A percentile compares a stretch with the other conserved stretches of the same genome.
Evolutionary conservation across 2,888 invertebrate species (phyloP).

Genomic region (Stenichneumon culpator): DNA sequence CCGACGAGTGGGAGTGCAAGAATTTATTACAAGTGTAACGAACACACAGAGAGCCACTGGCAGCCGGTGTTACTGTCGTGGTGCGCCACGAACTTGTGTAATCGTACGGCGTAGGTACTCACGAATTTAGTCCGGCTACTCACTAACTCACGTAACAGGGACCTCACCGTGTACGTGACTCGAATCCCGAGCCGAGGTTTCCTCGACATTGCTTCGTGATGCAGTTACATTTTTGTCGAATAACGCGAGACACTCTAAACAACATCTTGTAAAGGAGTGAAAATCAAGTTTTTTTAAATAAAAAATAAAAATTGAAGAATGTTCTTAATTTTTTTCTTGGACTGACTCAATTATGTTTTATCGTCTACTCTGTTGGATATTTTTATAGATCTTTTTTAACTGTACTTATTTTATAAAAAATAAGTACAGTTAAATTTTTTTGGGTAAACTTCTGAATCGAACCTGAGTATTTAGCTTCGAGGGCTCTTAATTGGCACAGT

Average conservation of each 20-base stretch:
- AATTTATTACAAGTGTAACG: constrained; percentile 69
- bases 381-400: too few species aligned
- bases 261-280: neutral
- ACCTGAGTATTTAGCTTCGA: neutral
- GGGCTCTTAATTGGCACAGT: neutral
- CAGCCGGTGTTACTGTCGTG: constrained; percentile 37
- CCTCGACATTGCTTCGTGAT: constrained; percentile 20
- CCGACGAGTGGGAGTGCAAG: constrained; percentile 63
- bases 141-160: constrained; percentile 74
- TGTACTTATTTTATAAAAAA: too few species aligned
- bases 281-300: neutral
- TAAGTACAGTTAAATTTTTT: too few species aligned
- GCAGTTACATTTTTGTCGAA: constrained; percentile 23
- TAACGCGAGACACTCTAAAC: neutral
- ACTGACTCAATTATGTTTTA: too few species aligned
- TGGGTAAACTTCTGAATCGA: too few species aligned
- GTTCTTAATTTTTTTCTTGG: too few species aligned
- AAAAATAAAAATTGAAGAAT: neutral
- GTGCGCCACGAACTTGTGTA: constrained; percentile 58
- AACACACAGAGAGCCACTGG: constrained; percentile 42
- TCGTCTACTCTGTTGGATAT: too few species aligned
- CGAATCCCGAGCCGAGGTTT: constrained; percentile 69
- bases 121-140: constrained; percentile 65
- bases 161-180: constrained; percentile 73
- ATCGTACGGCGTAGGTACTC: constrained; percentile 62